phyloP scores from a whole-genome alignment of 2,888 invertebrate genomes.

The Volucella zonaria region DNA sequence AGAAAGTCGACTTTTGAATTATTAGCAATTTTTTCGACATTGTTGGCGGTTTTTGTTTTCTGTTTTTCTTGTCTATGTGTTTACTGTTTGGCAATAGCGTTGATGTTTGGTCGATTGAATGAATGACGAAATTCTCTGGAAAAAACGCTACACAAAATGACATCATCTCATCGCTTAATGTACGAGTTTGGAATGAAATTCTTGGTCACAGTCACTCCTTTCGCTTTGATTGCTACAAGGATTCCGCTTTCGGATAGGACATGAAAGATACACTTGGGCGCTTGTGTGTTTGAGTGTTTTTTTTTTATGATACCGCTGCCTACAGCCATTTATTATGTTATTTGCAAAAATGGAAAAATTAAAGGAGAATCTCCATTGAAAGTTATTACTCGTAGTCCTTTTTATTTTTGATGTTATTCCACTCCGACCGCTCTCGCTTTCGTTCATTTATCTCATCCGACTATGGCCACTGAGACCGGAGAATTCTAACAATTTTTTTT shows the following conservation, averaged over 20 bases:
- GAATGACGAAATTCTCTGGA: background rate
- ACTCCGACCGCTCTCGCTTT: background rate
- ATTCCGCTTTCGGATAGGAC: background rate
- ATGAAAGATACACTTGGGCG: background rate
- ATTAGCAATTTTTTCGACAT: conserved; percentile 32
- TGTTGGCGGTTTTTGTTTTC: background rate
- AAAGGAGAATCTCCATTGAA: conserved; percentile 3
- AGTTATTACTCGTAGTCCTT: background rate
- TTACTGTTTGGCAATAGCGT: background rate
- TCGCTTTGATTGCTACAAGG: background rate
- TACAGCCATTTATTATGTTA: conserved; percentile 57
- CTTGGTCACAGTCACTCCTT: conserved; percentile 34
- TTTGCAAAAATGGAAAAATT: conserved; percentile 27
- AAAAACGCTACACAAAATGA: conserved; percentile 7
- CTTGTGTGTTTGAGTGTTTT: conserved; percentile 9
- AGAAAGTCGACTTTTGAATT: conserved; percentile 40
- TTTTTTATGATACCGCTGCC: conserved; percentile 51
- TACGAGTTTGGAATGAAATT: conserved; percentile 23
- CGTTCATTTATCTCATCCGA: background rate
- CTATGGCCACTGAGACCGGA: conserved; percentile 34
- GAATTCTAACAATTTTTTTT: conserved; percentile 38
- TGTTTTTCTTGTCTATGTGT: background rate
- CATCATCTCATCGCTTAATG: conserved; percentile 42
- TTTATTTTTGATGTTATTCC: conserved; percentile 15
- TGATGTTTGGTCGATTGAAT: conserved; percentile 64